Evolutionary conservation across 2,888 invertebrate species (phyloP), one percentile per base, ranked within the genome.

Genomic region (Cynaeus angustus): DNA sequence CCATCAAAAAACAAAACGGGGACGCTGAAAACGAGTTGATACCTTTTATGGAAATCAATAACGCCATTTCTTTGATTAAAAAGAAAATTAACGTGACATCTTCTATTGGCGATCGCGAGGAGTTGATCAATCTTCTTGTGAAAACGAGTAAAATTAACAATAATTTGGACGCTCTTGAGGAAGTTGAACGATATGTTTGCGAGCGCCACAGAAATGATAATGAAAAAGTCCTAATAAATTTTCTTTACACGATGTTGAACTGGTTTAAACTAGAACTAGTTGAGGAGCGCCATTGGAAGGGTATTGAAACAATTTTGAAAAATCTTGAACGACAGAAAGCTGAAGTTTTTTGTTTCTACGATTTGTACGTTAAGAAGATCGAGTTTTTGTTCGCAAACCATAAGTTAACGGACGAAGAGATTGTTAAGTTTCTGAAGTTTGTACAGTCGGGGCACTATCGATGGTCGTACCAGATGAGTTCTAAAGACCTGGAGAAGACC

Each of bases 171-270:
- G 65, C 68, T 0, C 37, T 72, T 4, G 45, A 59, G 9, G 65
- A 72, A 38, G 66, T 70, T 6, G 26, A 43, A 12, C 56, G 61
- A 37, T 72, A 72, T 33, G 59, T 72, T 26, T 41, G 59, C 16
- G 30, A 28, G 0, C 37, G 68, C 10, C 72, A 72, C 38, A 65
- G 61, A 30, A 67, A 72, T 41, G 72, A 72, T 43, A 53, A 70
- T 28, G 61, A 46, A n/a, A 8, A 37, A 9, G 55, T 70, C 21
- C 28, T 52, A n/a, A 13, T 41, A 0, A 26, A 45, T 12, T 66
- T 72, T 37, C 33, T 72, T 7, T 14, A 8, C 38, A 30, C 45
- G 13, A 14, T 72, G 0, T 10, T 45, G n/a, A 14, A 45, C 14
- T 14, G 9, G 14, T 70, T 68, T 13, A 13, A 64, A 45, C 21